Percentiles rank a stretch among this genome's conserved stretches.
phyloP scores from a whole-genome alignment of 2,113 vertebrate species.

The Oreochromis tanganicae region DNA sequence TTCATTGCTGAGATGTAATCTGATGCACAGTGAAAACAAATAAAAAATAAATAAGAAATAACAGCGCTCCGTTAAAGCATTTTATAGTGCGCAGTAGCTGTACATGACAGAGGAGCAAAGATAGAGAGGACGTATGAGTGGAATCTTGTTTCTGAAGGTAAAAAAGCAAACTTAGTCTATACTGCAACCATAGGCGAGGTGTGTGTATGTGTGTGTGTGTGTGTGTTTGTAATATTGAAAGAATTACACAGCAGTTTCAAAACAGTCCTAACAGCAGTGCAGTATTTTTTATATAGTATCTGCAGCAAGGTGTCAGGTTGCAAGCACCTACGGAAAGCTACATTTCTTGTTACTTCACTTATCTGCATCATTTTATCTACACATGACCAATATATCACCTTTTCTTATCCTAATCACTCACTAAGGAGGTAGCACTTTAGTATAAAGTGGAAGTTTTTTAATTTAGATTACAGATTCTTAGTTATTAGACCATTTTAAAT shows the following conservation, averaged over 20 bases:
- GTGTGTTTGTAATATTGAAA: neutral
- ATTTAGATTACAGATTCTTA: neutral
- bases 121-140: neutral
- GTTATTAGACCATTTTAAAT: neutral
- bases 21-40: neutral
- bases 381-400: neutral
- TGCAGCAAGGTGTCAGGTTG: slow-evolving; percentile 45
- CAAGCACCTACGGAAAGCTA: slow-evolving; percentile 8
- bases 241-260: slow-evolving; percentile 21
- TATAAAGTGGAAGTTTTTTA: neutral
- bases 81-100: neutral
- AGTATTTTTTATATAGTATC: slow-evolving; percentile 2
- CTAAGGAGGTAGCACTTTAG: neutral
- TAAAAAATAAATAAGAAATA: neutral
- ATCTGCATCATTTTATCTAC: neutral
- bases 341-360: neutral
- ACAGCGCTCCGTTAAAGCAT: neutral
- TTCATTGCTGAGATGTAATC: neutral
- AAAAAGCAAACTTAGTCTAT: neutral
- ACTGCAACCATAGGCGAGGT: neutral
- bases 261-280: slow-evolving; percentile 35
- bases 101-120: neutral
- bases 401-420: neutral
- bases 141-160: neutral
- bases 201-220: neutral